These are phyloP conservation scores for Nixonia krombeini DNA, from an alignment of 1,140 invertebrate species.

Conservation along the genomic window DNA sequence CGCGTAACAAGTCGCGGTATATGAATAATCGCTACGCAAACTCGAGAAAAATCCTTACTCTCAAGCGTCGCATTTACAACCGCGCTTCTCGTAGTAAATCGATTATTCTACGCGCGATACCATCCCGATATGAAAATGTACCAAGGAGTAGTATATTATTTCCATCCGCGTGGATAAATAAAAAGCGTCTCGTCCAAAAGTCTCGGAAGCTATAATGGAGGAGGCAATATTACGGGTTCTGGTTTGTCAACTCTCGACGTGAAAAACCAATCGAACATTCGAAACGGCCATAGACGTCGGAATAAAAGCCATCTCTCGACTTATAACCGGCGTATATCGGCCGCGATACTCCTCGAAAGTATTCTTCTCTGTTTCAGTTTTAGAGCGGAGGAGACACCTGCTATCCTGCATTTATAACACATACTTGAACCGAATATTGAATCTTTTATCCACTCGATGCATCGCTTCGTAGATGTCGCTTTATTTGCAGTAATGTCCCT, in stretches of 20 bases:
- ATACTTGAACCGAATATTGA: too few relatives aligned
- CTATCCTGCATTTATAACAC: background rate
- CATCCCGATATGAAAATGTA: too few relatives aligned
- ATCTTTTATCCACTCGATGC: too few relatives aligned
- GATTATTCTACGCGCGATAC: too few relatives aligned
- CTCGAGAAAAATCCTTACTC: too few relatives aligned
- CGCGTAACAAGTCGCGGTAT: too few relatives aligned
- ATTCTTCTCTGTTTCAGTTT: background rate
- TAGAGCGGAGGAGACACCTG: background rate
- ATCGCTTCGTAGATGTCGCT: too few relatives aligned
- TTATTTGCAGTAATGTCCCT: too few relatives aligned
- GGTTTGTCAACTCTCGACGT: slow-evolving; percentile 1
- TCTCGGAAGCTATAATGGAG: background rate
- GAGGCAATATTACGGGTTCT: background rate
- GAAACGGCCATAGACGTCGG: slow-evolving; percentile 9
- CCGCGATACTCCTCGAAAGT: background rate
- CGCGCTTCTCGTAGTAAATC: too few relatives aligned
- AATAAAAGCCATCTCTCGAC: slow-evolving; percentile 17
- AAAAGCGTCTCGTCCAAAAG: background rate
- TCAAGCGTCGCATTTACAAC: too few relatives aligned
- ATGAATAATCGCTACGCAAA: too few relatives aligned
- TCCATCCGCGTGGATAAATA: background rate
- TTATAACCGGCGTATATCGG: background rate
- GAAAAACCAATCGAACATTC: slow-evolving; percentile 19
- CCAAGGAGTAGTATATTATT: too few relatives aligned